These are phyloP conservation scores for Platalea minor DNA, from an alignment of 2,797 vertebrate species.

Conservation along the genomic window DNA sequence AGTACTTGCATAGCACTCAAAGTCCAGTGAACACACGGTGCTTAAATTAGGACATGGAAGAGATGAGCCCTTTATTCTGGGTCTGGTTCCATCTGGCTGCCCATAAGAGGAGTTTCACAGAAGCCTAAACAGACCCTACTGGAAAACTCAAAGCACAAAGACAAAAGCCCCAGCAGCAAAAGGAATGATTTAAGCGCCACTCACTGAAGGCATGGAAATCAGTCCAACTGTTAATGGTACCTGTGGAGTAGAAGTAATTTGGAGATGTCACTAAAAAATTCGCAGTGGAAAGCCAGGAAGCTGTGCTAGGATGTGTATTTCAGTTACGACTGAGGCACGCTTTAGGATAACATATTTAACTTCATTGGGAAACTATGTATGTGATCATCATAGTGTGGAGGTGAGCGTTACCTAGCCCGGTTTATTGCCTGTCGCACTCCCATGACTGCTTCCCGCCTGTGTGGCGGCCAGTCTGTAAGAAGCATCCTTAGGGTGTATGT, in stretches of 20 bases:
- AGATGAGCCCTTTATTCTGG: background rate
- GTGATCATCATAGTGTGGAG: background rate
- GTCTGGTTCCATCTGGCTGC: background rate
- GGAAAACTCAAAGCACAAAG: background rate
- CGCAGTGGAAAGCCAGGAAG: background rate
- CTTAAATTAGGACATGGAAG: background rate
- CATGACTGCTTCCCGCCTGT: background rate
- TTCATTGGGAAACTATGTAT: background rate
- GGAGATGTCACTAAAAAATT: background rate
- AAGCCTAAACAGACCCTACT: background rate
- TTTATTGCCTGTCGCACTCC: background rate
- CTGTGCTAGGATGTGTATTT: background rate
- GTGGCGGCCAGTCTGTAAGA: background rate
- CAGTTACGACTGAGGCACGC: background rate
- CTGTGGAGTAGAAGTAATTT: background rate
- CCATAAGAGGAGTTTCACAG: background rate
- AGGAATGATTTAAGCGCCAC: background rate
- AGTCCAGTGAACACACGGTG: background rate
- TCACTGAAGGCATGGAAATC: background rate
- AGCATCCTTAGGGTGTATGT: background rate
- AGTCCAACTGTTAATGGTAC: background rate
- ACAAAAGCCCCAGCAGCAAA: background rate
- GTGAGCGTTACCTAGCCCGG: background rate
- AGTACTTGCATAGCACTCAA: accelerated
- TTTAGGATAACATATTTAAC: background rate